phyloP scores from a whole-genome alignment of 2,113 vertebrate genomes.

The Struthio camelus region DNA sequence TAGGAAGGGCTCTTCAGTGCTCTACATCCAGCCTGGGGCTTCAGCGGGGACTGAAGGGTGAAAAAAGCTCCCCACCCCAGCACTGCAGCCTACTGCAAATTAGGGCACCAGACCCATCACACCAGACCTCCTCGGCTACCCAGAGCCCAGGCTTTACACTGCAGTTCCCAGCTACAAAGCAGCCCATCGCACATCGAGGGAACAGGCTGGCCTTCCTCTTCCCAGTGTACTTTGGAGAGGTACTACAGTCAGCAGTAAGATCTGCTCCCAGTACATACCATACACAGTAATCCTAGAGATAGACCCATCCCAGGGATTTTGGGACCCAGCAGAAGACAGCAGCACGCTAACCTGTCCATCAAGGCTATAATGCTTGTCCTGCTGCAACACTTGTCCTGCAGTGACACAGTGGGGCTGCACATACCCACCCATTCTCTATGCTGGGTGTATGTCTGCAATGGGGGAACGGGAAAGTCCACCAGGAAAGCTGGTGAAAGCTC shows the following conservation, averaged over 20 bases:
- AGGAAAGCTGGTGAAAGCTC: not conserved
- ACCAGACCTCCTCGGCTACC: not conserved
- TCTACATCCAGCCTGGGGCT: accelerated
- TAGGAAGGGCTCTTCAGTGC: not conserved
- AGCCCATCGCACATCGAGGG: not conserved
- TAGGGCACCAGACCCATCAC: not conserved
- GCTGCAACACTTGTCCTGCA: not conserved
- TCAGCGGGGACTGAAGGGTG: not conserved
- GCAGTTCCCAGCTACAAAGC: not conserved
- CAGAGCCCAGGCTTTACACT: not conserved
- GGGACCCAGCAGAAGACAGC: not conserved
- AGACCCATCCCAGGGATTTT: not conserved
- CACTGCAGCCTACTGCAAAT: not conserved
- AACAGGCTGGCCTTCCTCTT: accelerated
- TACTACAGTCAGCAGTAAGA: not conserved
- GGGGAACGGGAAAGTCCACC: not conserved
- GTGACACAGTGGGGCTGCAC: not conserved
- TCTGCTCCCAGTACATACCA: not conserved
- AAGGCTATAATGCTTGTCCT: not conserved
- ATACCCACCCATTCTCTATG: not conserved
- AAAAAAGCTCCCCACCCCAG: not conserved
- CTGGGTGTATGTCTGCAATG: not conserved
- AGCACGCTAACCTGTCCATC: not conserved
- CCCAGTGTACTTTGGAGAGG: not conserved
- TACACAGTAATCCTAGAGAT: not conserved